These are phyloP conservation scores for Platycercus adscitus DNA, from an alignment of 2,113 vertebrate species.

Conservation along the genomic window DNA sequence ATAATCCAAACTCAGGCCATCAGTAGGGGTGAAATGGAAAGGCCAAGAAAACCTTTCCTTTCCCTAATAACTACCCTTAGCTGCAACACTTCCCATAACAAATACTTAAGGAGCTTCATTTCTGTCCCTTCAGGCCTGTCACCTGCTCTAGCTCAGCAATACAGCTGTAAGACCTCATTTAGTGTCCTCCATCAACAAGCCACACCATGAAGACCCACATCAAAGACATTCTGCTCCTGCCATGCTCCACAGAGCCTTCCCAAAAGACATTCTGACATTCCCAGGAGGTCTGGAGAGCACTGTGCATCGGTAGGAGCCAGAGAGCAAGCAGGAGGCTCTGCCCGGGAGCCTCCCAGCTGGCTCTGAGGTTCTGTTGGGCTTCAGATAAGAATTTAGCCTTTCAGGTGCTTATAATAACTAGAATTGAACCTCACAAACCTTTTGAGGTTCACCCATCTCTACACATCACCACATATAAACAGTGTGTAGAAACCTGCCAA, in stretches of 20 bases:
- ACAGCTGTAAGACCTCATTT: background rate
- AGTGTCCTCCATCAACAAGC: background rate
- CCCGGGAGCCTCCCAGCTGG: background rate
- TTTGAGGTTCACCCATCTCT: conserved; percentile 37
- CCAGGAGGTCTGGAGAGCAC: background rate
- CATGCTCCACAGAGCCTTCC: background rate
- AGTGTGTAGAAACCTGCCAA: conserved; percentile 36
- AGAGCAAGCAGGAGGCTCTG: background rate
- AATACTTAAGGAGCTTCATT: background rate
- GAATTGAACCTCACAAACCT: background rate
- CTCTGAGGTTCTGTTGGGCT: background rate
- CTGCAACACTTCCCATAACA: background rate
- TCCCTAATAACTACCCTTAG: background rate
- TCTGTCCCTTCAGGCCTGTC: background rate
- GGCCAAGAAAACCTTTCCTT: background rate
- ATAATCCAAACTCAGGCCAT: background rate
- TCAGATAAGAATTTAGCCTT: background rate
- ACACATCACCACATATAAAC: conserved; percentile 17
- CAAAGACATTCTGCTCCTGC: background rate
- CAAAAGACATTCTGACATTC: background rate
- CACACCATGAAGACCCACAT: background rate
- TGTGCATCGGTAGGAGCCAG: rapidly evolving
- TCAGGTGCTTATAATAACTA: background rate
- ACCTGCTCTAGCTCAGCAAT: background rate
- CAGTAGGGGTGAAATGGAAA: background rate